Evolutionary conservation across 2,888 invertebrate species (phyloP).

Genomic region (Trachelus iudaicus): DNA sequence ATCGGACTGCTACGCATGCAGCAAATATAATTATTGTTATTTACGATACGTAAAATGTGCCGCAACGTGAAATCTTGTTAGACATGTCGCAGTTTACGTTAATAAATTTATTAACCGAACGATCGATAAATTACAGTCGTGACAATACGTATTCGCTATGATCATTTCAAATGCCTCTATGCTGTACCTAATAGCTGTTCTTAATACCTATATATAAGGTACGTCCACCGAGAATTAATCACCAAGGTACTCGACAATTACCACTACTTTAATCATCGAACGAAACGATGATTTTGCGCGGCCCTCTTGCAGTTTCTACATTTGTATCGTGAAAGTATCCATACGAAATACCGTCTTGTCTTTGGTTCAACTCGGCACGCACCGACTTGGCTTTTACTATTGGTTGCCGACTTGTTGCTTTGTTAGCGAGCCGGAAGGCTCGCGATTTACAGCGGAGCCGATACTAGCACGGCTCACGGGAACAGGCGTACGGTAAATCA

Average conservation of each 20-base stretch:
- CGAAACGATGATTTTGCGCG: not conserved
- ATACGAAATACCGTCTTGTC: not conserved
- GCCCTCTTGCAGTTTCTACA: not conserved
- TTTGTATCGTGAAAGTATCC: not conserved
- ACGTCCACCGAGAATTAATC: not conserved
- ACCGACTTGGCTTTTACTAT: not conserved
- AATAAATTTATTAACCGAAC: not conserved
- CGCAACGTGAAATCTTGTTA: too few species aligned
- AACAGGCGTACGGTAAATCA: not conserved
- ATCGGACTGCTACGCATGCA: too few species aligned
- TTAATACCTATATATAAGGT: not conserved
- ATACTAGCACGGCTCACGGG: not conserved
- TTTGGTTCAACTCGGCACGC: not conserved
- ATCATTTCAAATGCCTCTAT: not conserved
- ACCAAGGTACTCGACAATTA: not conserved
- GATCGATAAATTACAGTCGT: too few species aligned
- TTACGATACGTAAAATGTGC: too few species aligned
- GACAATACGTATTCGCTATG: too few species aligned
- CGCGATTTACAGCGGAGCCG: not conserved
- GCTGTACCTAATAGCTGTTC: not conserved
- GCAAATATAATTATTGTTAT: too few species aligned
- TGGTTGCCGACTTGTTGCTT: not conserved
- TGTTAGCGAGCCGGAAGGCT: not conserved
- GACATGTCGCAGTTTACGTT: not conserved
- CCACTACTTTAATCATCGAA: not conserved